Base-by-base conservation (phyloP, 1,140 invertebrate species). In the Meloidogyne exigua region DNA sequence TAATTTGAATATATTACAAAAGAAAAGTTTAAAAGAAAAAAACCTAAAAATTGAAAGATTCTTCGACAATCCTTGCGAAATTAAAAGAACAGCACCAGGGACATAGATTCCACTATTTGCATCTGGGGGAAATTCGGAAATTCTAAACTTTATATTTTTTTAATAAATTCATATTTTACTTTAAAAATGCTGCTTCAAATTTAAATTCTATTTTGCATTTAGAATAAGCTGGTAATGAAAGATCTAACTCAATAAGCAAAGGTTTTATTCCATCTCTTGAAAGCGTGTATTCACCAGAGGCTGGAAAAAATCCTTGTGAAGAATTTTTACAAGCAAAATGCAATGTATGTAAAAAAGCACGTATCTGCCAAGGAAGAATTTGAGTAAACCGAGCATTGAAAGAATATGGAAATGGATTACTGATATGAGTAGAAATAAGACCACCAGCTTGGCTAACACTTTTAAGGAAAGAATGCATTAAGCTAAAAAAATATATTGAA, bases 51-150 rank as follows among this genome's bases (percentile, higher is more conserved):
- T n/a, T 7, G 18, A 57, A 18, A 57, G 10, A 57, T 57, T 15
- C 21, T 26, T 18, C 10, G 18, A 76, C 75, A 7, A 18, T 15
- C 64, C 72, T 36, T 76, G n/a, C 26, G 63, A 63, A 67, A 80
- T 66, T 9, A 36, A 68, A 23, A 84, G 26, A 44, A 82, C 44
- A 25, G 81, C 76, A 1, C 81, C 81, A 39, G 81, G 76, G 23
- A 84, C 79, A 66, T 64, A 68, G 15, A 82, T 81, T 21, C 81
- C 81, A 63, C 72, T 81, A 70, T 75, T 83, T 18, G 81, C 69
- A 65, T 82, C 81, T 11, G 81, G 78, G 5, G 81, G 81, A 65
- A 79, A 82, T n/a, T 83, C 81, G 21, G 69, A 49, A 21, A 81
- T 78, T 72, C 76, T 81, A 36, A 42, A 77, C 68, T 36, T 15